phyloP scores from a whole-genome alignment of 2,888 invertebrate genomes.

The Dichetophora obliterata region DNA sequence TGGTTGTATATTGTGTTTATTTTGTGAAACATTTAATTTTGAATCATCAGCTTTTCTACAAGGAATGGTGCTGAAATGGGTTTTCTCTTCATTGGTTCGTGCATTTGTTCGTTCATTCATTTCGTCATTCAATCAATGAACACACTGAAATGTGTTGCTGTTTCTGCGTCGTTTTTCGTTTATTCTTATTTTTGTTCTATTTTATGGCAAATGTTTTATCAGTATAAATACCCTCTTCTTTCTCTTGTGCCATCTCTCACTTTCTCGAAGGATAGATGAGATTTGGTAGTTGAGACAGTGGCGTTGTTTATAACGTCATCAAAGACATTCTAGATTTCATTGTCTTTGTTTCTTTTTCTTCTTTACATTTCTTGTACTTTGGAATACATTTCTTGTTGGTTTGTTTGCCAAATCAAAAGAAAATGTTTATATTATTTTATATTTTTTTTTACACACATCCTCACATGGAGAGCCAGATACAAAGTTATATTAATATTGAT shows the following conservation, averaged over 20 bases:
- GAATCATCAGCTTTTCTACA: not conserved
- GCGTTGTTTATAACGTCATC: conserved; percentile 47
- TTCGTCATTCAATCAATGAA: not conserved
- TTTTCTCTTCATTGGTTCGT: not conserved
- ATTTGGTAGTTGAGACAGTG: conserved; percentile 16
- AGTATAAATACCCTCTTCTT: conserved; percentile 14
- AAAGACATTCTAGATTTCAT: conserved; percentile 40
- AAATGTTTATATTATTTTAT: conserved; percentile 38
- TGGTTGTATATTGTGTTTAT: conserved; percentile 17
- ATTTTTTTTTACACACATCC: conserved; percentile 8
- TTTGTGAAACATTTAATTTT: conserved; percentile 31
- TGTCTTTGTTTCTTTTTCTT: conserved; percentile 22
- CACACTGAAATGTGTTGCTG: not conserved
- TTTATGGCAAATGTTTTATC: conserved; percentile 15
- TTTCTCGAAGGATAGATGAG: not conserved
- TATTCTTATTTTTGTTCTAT: not conserved
- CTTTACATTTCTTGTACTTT: not conserved
- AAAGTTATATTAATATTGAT: too few species aligned
- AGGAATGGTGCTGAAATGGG: conserved; percentile 6
- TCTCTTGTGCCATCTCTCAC: not conserved
- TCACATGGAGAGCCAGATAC: not conserved
- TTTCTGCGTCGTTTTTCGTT: conserved; percentile 9
- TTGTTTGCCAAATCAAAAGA: conserved; percentile 41
- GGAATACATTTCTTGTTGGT: conserved; percentile 26
- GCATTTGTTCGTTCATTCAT: conserved; percentile 1